Conservation (phyloP, 2,888 invertebrate species). For the Odontothrips loti region DNA sequence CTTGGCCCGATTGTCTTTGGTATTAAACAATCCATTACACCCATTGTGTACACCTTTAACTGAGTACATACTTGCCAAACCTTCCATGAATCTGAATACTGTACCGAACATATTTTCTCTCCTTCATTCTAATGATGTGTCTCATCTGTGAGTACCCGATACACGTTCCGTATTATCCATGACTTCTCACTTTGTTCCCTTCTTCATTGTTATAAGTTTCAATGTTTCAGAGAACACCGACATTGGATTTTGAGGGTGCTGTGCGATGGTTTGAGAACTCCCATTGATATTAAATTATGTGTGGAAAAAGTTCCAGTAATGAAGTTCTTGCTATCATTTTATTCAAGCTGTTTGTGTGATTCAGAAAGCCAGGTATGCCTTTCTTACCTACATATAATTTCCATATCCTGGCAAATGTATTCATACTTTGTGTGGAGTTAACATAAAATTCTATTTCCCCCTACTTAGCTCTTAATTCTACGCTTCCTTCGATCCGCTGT, state of each 20-base stretch:
- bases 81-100: constrained; percentile 65
- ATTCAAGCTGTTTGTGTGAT: constrained; percentile 41
- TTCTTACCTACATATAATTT: constrained; percentile 14
- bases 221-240: constrained; percentile 56
- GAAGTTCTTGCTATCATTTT: constrained; percentile 71
- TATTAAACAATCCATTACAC: constrained; percentile 69
- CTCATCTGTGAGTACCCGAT: constrained; percentile 43
- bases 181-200: constrained; percentile 15
- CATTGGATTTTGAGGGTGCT: constrained; percentile 75
- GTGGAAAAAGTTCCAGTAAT: constrained; percentile 65
- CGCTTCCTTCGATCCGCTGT: constrained; percentile 60
- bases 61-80: constrained; percentile 72
- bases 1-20: constrained; percentile 63
- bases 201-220: constrained; percentile 36
- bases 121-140: constrained; percentile 69
- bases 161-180: background rate
- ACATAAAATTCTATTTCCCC: constrained; percentile 30
- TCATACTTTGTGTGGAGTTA: background rate
- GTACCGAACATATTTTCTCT: constrained; percentile 87
- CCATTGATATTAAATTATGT: constrained; percentile 68
- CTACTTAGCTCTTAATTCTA: constrained; percentile 55
- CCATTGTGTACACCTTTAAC: constrained; percentile 74
- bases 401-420: too few species aligned
- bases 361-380: constrained; percentile 21
- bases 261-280: constrained; percentile 68